A percentile compares a stretch with the other conserved stretches of the same genome.
phyloP scores from a whole-genome alignment of 2,113 vertebrate species.

The Anhinga anhinga region DNA sequence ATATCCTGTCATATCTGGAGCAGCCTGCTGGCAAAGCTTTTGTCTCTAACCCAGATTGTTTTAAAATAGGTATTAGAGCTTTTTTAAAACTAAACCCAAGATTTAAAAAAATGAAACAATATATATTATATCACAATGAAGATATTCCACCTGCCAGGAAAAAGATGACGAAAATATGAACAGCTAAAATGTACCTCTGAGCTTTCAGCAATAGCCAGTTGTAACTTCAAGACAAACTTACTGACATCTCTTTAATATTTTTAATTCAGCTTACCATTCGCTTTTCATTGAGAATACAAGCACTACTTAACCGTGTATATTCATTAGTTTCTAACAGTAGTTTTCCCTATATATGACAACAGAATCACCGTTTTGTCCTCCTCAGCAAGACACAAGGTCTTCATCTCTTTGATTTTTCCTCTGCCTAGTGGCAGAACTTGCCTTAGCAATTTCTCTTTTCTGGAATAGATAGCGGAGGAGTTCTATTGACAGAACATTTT shows the following conservation, averaged over 20 bases:
- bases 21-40: neutral
- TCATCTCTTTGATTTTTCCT: neutral
- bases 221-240: neutral
- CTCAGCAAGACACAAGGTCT: neutral
- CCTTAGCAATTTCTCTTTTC: neutral
- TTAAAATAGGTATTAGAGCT: neutral
- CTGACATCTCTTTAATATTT: neutral
- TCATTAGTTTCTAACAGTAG: neutral
- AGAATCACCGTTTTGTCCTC: neutral
- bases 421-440: neutral
- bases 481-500: neutral
- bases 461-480: neutral
- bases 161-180: neutral
- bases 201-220: neutral
- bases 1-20: neutral
- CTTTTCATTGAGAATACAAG: neutral
- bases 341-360: neutral
- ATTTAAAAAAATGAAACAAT: neutral
- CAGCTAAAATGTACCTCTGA: neutral
- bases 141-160: neutral
- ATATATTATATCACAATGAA: neutral
- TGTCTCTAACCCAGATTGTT: neutral
- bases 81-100: neutral
- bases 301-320: neutral
- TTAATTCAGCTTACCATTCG: neutral